A percentile compares a stretch with the other conserved stretches of the same genome.
These are phyloP conservation scores for Oreochromis mossambicus DNA, from an alignment of 2,797 vertebrate species.

Conservation along the genomic window DNA sequence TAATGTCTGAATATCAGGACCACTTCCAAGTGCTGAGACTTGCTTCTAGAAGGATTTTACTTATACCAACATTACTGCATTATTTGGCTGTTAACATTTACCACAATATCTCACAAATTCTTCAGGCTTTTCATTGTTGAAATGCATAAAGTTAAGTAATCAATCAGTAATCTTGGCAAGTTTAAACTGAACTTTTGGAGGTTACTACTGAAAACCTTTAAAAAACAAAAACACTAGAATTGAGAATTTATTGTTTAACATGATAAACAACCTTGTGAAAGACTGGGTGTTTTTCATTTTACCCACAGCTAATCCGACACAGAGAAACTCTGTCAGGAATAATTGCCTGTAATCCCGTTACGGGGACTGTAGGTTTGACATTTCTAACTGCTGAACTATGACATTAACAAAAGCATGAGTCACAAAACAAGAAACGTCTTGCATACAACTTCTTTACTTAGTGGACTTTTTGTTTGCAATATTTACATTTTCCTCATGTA, in stretches of 20 bases:
- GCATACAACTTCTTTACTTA: background rate
- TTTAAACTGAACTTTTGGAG: background rate
- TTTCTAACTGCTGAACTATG: slow-evolving; percentile 70
- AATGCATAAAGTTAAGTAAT: background rate
- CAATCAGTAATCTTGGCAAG: background rate
- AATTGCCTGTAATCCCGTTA: slow-evolving; percentile 71
- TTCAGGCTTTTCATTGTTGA: background rate
- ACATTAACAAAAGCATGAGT: slow-evolving; percentile 65
- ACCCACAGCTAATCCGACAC: slow-evolving; percentile 39
- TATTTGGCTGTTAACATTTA: background rate
- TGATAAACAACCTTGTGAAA: background rate
- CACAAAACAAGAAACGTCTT: slow-evolving; percentile 22
- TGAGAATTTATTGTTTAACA: background rate
- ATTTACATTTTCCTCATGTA: background rate
- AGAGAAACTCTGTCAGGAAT: slow-evolving; percentile 54
- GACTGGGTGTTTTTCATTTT: slow-evolving; percentile 9
- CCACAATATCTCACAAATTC: background rate
- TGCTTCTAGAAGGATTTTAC: background rate
- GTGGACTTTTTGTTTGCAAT: background rate
- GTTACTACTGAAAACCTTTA: background rate
- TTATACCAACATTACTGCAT: background rate
- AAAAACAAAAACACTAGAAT: background rate
- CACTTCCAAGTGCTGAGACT: background rate
- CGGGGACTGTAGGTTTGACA: slow-evolving; percentile 59
- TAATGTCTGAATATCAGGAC: background rate